phyloP scores from a whole-genome alignment of 1,140 invertebrate genomes.

The Conopomorpha cramerella region DNA sequence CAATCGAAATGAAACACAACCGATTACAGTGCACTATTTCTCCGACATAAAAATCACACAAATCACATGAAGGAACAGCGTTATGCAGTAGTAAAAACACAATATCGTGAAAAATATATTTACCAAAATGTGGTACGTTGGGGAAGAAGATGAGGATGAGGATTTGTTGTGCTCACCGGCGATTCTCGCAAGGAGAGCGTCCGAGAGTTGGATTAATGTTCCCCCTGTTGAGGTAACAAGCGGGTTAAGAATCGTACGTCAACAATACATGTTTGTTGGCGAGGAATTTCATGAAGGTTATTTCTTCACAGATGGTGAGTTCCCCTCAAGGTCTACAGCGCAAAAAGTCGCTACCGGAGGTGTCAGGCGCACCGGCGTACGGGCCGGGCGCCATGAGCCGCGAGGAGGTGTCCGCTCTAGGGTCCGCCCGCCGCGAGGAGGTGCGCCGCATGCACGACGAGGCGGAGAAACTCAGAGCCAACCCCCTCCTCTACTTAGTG shows the following conservation, averaged over 20 bases:
- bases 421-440: slow-evolving; percentile 91
- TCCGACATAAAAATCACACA: too few species aligned
- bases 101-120: too few species aligned
- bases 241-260: too few species aligned
- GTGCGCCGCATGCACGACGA: slow-evolving; percentile 89
- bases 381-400: slow-evolving; percentile 83
- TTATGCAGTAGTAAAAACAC: too few species aligned
- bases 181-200: slow-evolving; percentile 78
- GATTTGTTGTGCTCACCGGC: slow-evolving; percentile 84
- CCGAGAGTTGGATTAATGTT: slow-evolving; percentile 84
- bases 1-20: slow-evolving; percentile 3
- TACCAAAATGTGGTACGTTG: slow-evolving; percentile 68
- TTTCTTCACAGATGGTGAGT: slow-evolving; percentile 66
- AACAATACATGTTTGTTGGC: too few species aligned
- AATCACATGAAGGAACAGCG: too few species aligned
- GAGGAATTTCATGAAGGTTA: too few species aligned
- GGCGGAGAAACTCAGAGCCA: slow-evolving; percentile 87
- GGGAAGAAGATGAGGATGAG: slow-evolving; percentile 75
- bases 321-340: slow-evolving; percentile 75
- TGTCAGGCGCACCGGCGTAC: slow-evolving; percentile 75
- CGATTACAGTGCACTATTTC: neutral
- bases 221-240: slow-evolving; percentile 81
- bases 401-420: slow-evolving; percentile 92
- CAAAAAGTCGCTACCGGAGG: slow-evolving; percentile 95
- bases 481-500: slow-evolving; percentile 92